phyloP scores from a whole-genome alignment of 1,140 invertebrate genomes.

The Drosophila nannoptera region DNA sequence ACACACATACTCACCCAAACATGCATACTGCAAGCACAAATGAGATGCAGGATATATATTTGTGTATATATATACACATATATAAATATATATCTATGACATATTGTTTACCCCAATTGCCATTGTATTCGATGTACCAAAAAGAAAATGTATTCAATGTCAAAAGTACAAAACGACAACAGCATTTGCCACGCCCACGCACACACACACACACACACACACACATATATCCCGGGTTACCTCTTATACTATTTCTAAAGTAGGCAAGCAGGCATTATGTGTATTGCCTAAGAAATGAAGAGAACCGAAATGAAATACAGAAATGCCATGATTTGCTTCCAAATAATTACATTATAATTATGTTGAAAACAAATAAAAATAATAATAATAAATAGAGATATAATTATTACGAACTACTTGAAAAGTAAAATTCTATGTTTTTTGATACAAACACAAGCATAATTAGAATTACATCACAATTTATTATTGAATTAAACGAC shows the following conservation, averaged over 20 bases:
- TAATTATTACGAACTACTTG: slow-evolving; percentile 51
- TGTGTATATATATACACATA: slow-evolving; percentile 14
- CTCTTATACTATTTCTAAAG: slow-evolving; percentile 46
- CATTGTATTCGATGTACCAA: slow-evolving; percentile 60
- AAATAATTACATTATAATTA: slow-evolving; percentile 72
- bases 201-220: slow-evolving; percentile 7
- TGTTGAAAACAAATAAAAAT: slow-evolving; percentile 59
- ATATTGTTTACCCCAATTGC: slow-evolving; percentile 42
- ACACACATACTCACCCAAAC: slow-evolving; percentile 40
- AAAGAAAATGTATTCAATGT: slow-evolving; percentile 66
- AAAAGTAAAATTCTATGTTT: slow-evolving; percentile 71
- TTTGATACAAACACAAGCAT: slow-evolving; percentile 47
- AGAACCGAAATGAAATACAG: slow-evolving; percentile 46
- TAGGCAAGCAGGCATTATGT: slow-evolving; percentile 61
- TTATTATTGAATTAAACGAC: slow-evolving; percentile 16
- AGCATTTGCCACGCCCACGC: slow-evolving; percentile 44
- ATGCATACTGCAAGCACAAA: slow-evolving; percentile 69
- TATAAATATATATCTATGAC: slow-evolving; percentile 31
- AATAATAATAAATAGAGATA: slow-evolving; percentile 14
- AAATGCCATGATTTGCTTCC: slow-evolving; percentile 74
- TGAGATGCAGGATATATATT: slow-evolving; percentile 45
- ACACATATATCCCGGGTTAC: slow-evolving; percentile 26
- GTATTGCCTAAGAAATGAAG: slow-evolving; percentile 11
- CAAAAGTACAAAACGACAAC: slow-evolving; percentile 45
- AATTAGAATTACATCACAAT: slow-evolving; percentile 20